phyloP scores from a whole-genome alignment of 2,888 invertebrate genomes.

The Chymomyza amoena region DNA sequence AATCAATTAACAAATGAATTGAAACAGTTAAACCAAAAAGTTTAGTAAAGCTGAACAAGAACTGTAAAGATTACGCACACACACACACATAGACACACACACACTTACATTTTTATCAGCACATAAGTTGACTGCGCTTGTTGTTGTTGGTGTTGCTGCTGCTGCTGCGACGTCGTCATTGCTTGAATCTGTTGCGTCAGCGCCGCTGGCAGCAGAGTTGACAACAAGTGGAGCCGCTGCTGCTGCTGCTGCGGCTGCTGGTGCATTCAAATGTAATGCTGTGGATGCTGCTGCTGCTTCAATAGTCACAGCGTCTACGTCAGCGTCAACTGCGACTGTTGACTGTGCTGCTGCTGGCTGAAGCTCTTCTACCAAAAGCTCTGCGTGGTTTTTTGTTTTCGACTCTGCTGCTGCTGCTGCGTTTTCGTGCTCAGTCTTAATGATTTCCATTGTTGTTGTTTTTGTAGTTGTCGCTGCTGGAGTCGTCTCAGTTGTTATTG shows the following conservation, averaged over 20 bases:
- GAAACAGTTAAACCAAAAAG: neutral
- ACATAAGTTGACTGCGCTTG: constrained; percentile 27
- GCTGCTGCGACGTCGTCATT: constrained; percentile 29
- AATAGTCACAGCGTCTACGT: neutral
- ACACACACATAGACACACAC: constrained; percentile 20
- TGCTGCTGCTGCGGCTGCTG: constrained; percentile 30
- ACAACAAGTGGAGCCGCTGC: constrained; percentile 62
- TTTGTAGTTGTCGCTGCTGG: constrained; percentile 4
- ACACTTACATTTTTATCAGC: constrained; percentile 68
- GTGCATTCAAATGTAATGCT: constrained; percentile 8
- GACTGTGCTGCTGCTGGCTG: constrained; percentile 3
- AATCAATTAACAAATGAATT: constrained; percentile 2
- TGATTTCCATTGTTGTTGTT: constrained; percentile 19
- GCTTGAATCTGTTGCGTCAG: constrained; percentile 58
- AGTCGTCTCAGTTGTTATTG: constrained; percentile 14
- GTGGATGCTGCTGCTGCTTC: constrained; percentile 13
- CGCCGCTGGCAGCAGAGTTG: constrained; percentile 44
- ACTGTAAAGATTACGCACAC: constrained; percentile 8
- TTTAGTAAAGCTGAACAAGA: neutral
- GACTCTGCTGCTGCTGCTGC: neutral
- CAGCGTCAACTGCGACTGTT: constrained; percentile 3
- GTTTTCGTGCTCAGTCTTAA: constrained; percentile 36
- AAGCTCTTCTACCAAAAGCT: neutral
- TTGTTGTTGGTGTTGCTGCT: constrained; percentile 33
- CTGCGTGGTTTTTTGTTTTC: neutral